Percentiles rank a stretch among this genome's conserved stretches.
Conservation (phyloP, 2,888 invertebrate species). For the Nomada fabriciana region DNA sequence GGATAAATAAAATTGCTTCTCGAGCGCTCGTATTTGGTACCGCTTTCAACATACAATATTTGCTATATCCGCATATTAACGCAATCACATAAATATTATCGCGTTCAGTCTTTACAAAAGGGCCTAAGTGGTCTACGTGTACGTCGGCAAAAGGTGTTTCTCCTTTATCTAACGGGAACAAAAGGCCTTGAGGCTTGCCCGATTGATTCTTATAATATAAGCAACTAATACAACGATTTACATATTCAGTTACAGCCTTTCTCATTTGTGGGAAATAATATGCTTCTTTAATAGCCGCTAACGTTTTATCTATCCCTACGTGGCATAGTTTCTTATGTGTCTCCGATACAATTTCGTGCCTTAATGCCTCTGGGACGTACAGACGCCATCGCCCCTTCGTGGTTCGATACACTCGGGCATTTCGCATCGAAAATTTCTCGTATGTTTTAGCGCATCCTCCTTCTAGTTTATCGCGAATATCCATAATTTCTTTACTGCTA, state of each 20-base stretch:
- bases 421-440: slow-evolving; percentile 7
- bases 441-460: not conserved
- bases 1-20: slow-evolving; percentile 17
- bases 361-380: slow-evolving; percentile 38
- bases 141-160: not conserved
- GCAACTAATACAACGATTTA: slow-evolving; percentile 20
- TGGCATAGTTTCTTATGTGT: not conserved
- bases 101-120: slow-evolving; percentile 11
- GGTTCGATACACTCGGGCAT: not conserved
- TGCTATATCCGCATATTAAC: slow-evolving; percentile 20
- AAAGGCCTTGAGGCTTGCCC: not conserved
- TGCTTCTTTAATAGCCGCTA: not conserved
- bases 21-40: slow-evolving; percentile 24
- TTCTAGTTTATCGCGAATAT: slow-evolving; percentile 11
- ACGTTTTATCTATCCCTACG: slow-evolving; percentile 12
- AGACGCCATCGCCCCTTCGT: not conserved
- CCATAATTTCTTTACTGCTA: not conserved
- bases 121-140: slow-evolving; percentile 24
- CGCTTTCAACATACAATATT: slow-evolving; percentile 31
- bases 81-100: slow-evolving; percentile 21
- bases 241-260: not conserved
- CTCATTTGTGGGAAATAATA: slow-evolving; percentile 23
- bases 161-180: slow-evolving; percentile 1
- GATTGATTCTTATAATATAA: slow-evolving; percentile 6
- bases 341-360: slow-evolving; percentile 40